Base-by-base conservation (phyloP, 37 sponge, comb jelly and placozoan species). In the Dysidea cf. avara region DNA sequence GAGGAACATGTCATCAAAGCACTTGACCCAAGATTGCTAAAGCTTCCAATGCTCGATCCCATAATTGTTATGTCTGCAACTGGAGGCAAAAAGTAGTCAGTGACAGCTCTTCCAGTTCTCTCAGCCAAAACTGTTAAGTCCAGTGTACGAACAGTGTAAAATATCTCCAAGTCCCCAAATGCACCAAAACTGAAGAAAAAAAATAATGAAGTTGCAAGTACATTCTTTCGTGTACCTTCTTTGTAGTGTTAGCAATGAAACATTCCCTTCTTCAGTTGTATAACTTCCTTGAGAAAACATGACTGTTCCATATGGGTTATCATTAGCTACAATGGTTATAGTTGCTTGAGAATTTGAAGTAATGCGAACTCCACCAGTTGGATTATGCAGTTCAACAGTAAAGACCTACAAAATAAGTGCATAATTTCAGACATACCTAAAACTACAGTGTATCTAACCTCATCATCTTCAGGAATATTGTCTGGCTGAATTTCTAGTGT, bases 291-390 rank as follows among this genome's bases (percentile, higher is more conserved):
- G 21, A 32, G 30, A 49, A 25, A 92, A 80, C 6, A 43, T 30
- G 18, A 87, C 56, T 1, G 72, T 39, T 4, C 93, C 93, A 43
- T 87, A 69, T 4, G 93, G 85, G 16, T 56, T 73, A 60, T 92
- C 93, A 66, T 92, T 87, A 34, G 76, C 59, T 6, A 28, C 68
- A 28, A 92, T 67, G 31, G 70, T 72, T 30, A 92, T 56, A 9
- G 34, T 59, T 32, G 82, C 81, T 34, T 18, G 31, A 7, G 61
- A 39, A 36, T 48, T 11, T 17, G 36, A 43, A 1, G 78, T 82
- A n/a, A 90, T 53, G 9, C 59, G 39, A 48, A 81, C 95, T 30
- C 95, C 95, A 20, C 91, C 91, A 12, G 64, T 83, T 0, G 82
- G 87, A 60, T 32, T 51, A 20, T 13, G 0, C 66, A 94, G 79